Evolutionary conservation across 2,113 vertebrate species (phyloP), one percentile per base, ranked within the genome.

Genomic region (Nansenia antarctica): DNA sequence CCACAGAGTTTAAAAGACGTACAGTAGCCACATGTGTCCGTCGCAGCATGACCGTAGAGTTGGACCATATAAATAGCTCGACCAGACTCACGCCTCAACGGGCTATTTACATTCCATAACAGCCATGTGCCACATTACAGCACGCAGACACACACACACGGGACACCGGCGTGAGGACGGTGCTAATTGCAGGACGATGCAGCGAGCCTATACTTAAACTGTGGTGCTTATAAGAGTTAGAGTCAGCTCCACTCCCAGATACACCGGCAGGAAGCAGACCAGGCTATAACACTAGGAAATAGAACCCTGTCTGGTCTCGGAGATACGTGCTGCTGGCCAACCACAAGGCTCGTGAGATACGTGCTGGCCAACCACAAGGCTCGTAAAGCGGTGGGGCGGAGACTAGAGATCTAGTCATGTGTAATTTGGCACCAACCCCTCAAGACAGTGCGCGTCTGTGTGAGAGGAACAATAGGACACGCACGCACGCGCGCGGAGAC

Each of bases 181-280:
- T 30, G 70, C 67, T 78, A 87, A 88, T 90, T 88, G 85, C 71
- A 88, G 82, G 27, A 61, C 14, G 8, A 62, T 12, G 63, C 30
- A 62, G 53, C 74, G 30, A 77, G 27, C 72, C 84, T 88, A 73
- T 87, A 86, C 76, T 88, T 88, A 83, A 65, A 77, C 73, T 57
- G 30, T 65, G 74, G 72, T 54, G 67, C 59, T n/a, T n/a, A n/a
- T n/a, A n/a, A n/a, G n/a, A n/a, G n/a, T n/a, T n/a, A n/a, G n/a
- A n/a, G n/a, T n/a, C n/a, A n/a, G n/a, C n/a, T n/a, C n/a, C n/a
- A n/a, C n/a, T n/a, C 45, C 63, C 76, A 75, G 52, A 70, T 70
- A 59, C 55, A 69, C 49, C 73, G 73, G 76, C 4, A 2, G 77
- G 73, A 81, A 76, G 76, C 70, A 78, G 68, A 70, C 39, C 62